A percentile compares a stretch with the other conserved stretches of the same genome.
Evolutionary conservation across 1,140 invertebrate genomes (phyloP).

Genomic region (Drosophila lowei): DNA sequence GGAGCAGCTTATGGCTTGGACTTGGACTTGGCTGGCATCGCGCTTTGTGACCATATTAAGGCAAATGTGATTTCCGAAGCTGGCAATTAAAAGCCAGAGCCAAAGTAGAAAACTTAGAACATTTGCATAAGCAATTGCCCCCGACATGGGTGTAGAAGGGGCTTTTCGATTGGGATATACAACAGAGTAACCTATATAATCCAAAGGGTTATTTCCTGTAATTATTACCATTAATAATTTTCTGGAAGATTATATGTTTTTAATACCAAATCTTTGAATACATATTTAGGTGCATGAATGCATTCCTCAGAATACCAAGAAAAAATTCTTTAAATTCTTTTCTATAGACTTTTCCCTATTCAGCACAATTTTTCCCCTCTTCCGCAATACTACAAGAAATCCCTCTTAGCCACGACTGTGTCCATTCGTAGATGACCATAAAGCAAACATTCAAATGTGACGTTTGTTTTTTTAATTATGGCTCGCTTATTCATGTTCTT

Average conservation of each 20-base stretch:
- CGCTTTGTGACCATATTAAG: slow-evolving; percentile 72
- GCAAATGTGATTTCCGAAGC: slow-evolving; percentile 73
- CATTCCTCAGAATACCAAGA: too few species aligned
- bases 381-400: neutral
- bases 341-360: too few species aligned
- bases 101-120: slow-evolving; percentile 61
- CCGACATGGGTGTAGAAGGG: slow-evolving; percentile 19
- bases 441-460: slow-evolving; percentile 62
- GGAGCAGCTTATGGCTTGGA: slow-evolving; percentile 23
- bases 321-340: too few species aligned
- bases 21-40: slow-evolving; percentile 35
- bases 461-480: slow-evolving; percentile 76
- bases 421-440: slow-evolving; percentile 14
- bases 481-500: slow-evolving; percentile 66
- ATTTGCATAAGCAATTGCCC: slow-evolving; percentile 68
- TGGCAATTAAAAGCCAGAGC: slow-evolving; percentile 73
- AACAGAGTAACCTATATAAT: neutral
- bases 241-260: too few species aligned
- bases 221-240: too few species aligned
- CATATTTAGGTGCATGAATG: too few species aligned
- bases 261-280: too few species aligned
- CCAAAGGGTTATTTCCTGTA: neutral
- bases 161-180: neutral
- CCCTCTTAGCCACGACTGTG: slow-evolving; percentile 9
- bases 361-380: too few species aligned